Conservation (phyloP, 2,797 vertebrate species). For the Sebastes steindachneri region DNA sequence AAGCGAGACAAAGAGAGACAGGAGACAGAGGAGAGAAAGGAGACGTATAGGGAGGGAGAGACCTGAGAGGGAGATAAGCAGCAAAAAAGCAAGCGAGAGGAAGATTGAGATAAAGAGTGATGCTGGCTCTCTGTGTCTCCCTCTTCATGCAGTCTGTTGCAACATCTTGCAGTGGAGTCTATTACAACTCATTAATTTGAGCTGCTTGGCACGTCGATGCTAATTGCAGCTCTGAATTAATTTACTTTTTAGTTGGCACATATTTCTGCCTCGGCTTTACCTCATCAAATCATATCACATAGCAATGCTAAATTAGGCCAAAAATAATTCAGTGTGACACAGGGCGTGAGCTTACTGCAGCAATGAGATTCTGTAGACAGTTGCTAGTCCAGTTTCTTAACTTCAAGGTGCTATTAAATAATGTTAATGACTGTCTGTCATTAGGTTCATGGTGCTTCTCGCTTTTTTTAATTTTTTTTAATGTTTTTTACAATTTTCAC, state of each 20-base stretch:
- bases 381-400: not conserved
- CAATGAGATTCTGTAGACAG: not conserved
- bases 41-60: not conserved
- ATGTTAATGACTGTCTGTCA: not conserved
- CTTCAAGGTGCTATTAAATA: not conserved
- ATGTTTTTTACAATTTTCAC: not conserved
- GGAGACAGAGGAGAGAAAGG: not conserved
- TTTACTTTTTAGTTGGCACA: conserved; percentile 43
- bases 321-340: not conserved
- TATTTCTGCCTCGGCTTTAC: conserved; percentile 25
- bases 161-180: conserved; percentile 25
- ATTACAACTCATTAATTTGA: conserved; percentile 58
- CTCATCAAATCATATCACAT: conserved; percentile 37
- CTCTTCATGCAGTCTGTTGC: conserved; percentile 11
- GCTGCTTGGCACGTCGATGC: conserved; percentile 36
- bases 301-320: conserved; percentile 18
- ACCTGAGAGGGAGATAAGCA: conserved; percentile 16
- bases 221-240: conserved; percentile 50
- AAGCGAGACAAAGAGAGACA: conserved; percentile 11
- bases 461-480: not conserved
- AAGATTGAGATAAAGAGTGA: conserved; percentile 22
- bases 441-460: not conserved
- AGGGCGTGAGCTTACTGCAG: not conserved
- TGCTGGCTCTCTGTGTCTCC: not conserved
- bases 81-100: not conserved